Evolutionary conservation across 2,113 vertebrate genomes (phyloP).

Genomic region (Epinephelus cyanopodus): DNA sequence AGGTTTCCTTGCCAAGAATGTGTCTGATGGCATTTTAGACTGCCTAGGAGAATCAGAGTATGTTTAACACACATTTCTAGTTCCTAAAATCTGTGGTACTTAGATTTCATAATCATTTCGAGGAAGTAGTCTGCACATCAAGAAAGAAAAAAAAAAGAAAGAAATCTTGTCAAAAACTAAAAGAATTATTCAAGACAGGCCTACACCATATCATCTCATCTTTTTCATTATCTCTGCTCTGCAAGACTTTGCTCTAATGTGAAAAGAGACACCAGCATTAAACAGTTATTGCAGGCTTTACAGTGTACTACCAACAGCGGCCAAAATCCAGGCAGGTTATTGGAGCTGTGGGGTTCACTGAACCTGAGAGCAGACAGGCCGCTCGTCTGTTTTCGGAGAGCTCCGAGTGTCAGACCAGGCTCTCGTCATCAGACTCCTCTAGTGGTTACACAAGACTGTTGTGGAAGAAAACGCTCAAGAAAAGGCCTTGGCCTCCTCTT

Average conservation of each 20-base stretch:
- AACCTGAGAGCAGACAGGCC: background rate
- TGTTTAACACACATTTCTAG: background rate
- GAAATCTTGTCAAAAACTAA: background rate
- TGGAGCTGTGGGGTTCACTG: background rate
- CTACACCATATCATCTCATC: background rate
- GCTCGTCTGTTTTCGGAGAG: background rate
- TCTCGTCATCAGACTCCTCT: background rate
- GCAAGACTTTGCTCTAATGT: background rate
- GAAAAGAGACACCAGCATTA: background rate
- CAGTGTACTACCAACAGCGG: background rate
- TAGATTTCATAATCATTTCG: background rate
- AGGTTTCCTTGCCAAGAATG: background rate
- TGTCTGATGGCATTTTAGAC: background rate
- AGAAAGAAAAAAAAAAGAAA: no score
- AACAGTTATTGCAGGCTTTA: background rate
- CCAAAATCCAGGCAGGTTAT: background rate
- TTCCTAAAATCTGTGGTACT: constrained; percentile 8
- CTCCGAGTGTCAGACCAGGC: background rate
- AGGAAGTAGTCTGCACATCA: background rate
- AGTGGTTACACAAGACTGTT: background rate
- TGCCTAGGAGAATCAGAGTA: background rate
- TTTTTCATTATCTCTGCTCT: constrained; percentile 1
- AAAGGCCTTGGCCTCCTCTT: constrained; percentile 5
- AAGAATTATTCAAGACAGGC: background rate
- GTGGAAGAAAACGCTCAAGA: background rate